Evolutionary conservation across 2,888 invertebrate species (phyloP).

Genomic region (Zygaena filipendulae): DNA sequence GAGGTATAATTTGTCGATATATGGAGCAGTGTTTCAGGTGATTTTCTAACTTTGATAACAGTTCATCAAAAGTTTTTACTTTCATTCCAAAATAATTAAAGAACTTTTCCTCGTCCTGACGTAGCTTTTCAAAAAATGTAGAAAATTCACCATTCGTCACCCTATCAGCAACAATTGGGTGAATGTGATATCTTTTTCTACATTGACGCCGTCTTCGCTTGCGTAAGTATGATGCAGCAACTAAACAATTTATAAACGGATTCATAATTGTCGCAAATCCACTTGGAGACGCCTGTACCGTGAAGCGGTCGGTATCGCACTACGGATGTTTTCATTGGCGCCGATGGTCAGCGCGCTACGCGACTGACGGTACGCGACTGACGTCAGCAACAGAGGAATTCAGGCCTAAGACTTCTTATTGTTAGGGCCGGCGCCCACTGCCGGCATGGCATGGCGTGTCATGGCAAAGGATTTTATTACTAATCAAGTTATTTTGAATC

Average conservation of each 20-base stretch:
- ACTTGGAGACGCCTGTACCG: conserved; percentile 11
- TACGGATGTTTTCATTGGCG: conserved; percentile 11
- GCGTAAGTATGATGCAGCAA: conserved; percentile 9
- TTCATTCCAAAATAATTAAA: conserved; percentile 17
- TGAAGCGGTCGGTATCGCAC: conserved; percentile 11
- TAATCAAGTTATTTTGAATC: too few species aligned
- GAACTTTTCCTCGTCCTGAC: conserved; percentile 14
- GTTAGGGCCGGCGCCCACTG: too few species aligned
- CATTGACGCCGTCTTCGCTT: conserved; percentile 13
- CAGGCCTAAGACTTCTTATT: too few species aligned
- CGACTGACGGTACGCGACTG: conserved; percentile 12
- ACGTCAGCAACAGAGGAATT: too few species aligned
- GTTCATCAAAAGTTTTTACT: conserved; percentile 13
- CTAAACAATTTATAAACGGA: conserved; percentile 13
- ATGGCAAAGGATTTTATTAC: too few species aligned
- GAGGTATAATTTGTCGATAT: conserved; percentile 16
- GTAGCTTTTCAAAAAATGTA: conserved; percentile 15
- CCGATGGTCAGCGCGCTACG: too few species aligned
- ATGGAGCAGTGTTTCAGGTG: conserved; percentile 17
- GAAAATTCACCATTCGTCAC: conserved; percentile 9
- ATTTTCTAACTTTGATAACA: conserved; percentile 8
- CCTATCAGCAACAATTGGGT: conserved; percentile 13
- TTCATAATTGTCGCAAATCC: conserved; percentile 9
- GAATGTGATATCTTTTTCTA: conserved; percentile 15
- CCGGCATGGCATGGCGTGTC: too few species aligned